A percentile compares a stretch with the other conserved stretches of the same genome.
These are phyloP conservation scores for Cinara cedri DNA, from an alignment of 2,888 invertebrate genomes.

Conservation along the genomic window DNA sequence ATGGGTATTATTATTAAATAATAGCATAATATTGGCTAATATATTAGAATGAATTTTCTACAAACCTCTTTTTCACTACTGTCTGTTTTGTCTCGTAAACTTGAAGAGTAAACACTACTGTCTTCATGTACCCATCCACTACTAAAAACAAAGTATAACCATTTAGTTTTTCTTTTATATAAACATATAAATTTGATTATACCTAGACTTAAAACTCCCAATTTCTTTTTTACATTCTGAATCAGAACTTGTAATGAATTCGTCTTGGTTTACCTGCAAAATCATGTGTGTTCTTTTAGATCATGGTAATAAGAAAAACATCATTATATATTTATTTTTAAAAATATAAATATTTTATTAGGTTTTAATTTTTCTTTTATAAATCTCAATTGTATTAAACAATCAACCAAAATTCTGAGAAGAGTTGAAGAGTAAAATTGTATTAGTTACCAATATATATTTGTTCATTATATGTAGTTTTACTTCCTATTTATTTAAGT, in stretches of 20 bases:
- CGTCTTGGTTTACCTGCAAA: constrained; percentile 41
- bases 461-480: no score
- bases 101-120: constrained; percentile 45
- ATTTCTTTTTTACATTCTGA: constrained; percentile 36
- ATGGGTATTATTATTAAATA: no score
- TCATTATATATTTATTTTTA: no score
- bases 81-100: constrained; percentile 37
- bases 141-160: constrained; percentile 20
- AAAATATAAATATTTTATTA: no score
- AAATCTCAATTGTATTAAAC: no score
- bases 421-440: no score
- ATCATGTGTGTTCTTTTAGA: neutral
- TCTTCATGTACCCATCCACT: constrained; percentile 42
- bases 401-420: no score
- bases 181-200: neutral
- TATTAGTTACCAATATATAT: no score
- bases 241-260: constrained; percentile 43
- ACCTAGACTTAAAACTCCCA: constrained; percentile 27
- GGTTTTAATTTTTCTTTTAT: no score
- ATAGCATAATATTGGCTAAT: no score
- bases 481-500: no score
- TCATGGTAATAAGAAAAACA: neutral
- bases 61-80: constrained; percentile 46
- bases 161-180: neutral
- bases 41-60: neutral